These are phyloP conservation scores for Synergus gifuensis DNA, from an alignment of 2,888 invertebrate species.

Conservation along the genomic window DNA sequence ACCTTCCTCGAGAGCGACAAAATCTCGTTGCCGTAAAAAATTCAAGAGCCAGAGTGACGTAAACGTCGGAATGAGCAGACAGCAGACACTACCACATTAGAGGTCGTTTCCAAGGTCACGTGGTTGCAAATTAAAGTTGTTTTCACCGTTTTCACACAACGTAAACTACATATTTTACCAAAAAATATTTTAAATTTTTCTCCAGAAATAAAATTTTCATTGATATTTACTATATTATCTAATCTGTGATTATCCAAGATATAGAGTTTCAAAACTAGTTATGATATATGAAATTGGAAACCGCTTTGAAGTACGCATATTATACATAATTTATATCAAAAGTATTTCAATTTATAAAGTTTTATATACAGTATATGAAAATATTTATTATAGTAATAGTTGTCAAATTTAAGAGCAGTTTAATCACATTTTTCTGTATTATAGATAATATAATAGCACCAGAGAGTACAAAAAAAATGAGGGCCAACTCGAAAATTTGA, in stretches of 20 bases:
- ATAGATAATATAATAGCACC: neutral
- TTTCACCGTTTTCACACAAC: neutral
- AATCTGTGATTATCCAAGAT: too few species aligned
- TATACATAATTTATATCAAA: too few species aligned
- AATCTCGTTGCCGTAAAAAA: slow-evolving; percentile 23
- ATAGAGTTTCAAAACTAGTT: too few species aligned
- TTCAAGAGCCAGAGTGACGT: slow-evolving; percentile 43
- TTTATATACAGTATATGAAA: neutral
- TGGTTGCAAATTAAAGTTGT: slow-evolving; percentile 51
- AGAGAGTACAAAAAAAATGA: neutral
- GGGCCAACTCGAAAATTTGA: neutral
- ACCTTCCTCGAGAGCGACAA: slow-evolving; percentile 23
- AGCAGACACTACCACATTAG: slow-evolving; percentile 61
- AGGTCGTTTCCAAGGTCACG: slow-evolving; percentile 77
- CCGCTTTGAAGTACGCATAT: too few species aligned
- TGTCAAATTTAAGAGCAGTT: too few species aligned
- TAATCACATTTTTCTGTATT: too few species aligned
- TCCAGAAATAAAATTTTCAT: neutral
- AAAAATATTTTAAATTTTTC: neutral
- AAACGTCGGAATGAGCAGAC: slow-evolving; percentile 43
- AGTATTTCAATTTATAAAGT: too few species aligned
- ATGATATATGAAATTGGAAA: too few species aligned
- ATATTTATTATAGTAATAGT: neutral
- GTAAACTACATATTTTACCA: neutral
- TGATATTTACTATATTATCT: too few species aligned